Conservation (phyloP, 2,113 vertebrate genomes). For the Chaetodon trifascialis region DNA sequence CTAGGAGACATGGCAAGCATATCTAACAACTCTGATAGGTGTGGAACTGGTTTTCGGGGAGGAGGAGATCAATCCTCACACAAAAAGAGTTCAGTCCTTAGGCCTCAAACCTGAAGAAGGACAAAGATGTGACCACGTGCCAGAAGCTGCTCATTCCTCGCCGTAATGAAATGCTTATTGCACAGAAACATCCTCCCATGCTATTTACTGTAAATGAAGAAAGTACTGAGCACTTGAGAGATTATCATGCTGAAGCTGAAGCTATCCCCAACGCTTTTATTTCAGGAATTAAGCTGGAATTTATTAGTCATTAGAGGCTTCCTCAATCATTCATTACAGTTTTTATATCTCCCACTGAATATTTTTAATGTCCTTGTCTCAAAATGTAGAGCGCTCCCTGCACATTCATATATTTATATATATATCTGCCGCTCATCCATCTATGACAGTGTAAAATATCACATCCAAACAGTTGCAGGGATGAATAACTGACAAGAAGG, state of each 20-base stretch:
- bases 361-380: constrained; percentile 25
- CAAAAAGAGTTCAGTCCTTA: neutral
- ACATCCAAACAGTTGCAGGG: neutral
- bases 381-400: constrained; percentile 20
- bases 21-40: neutral
- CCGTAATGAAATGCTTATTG: constrained; percentile 24
- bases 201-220: constrained; percentile 43
- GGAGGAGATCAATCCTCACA: neutral
- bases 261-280: constrained; percentile 6
- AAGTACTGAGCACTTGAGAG: constrained; percentile 9
- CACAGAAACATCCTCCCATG: constrained; percentile 19
- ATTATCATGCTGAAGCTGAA: constrained; percentile 8
- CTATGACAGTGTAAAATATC: neutral
- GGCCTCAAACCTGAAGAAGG: constrained; percentile 20
- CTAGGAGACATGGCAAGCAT: neutral
- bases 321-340: constrained; percentile 30
- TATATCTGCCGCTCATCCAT: constrained; percentile 4
- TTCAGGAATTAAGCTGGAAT: constrained; percentile 52
- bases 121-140: constrained; percentile 29
- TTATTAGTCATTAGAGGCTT: constrained; percentile 56
- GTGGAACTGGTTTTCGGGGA: neutral
- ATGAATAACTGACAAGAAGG: neutral
- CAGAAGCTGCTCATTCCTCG: constrained; percentile 1
- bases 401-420: constrained; percentile 34
- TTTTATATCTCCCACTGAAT: constrained; percentile 47